Evolutionary conservation across 2,888 invertebrate species (phyloP).

Genomic region (Eristalinus aeneus): DNA sequence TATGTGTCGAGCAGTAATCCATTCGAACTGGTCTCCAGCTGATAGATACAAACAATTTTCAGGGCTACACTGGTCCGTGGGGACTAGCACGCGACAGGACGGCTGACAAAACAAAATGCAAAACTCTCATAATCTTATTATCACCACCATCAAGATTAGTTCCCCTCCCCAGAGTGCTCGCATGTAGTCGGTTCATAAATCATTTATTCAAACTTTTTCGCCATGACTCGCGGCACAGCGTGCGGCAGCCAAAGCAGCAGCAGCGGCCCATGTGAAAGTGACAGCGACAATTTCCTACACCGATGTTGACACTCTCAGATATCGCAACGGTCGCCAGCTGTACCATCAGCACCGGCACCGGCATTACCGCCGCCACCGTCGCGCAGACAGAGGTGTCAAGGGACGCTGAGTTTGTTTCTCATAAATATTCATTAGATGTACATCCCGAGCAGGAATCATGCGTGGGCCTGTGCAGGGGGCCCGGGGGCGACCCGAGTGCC

Average conservation of each 20-base stretch:
- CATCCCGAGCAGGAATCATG: conserved; percentile 18
- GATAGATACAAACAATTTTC: neutral
- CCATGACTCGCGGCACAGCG: neutral
- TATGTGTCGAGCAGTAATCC: too few relatives aligned
- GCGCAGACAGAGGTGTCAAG: conserved; percentile 11
- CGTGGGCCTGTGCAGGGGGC: neutral
- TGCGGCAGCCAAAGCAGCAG: neutral
- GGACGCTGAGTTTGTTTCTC: conserved; percentile 36
- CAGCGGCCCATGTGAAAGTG: neutral
- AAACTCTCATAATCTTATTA: neutral
- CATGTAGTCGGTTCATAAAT: conserved; percentile 19
- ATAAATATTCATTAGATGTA: conserved; percentile 56
- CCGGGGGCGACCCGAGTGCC: neutral
- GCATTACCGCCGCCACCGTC: neutral
- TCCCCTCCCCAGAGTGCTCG: neutral
- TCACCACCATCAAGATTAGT: neutral
- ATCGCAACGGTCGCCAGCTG: neutral
- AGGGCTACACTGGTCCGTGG: neutral
- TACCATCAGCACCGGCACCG: neutral
- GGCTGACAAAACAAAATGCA: neutral
- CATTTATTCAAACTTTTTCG: conserved; percentile 27
- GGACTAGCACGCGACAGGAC: neutral
- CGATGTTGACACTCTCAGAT: neutral
- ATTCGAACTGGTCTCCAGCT: neutral
- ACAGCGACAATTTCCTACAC: conserved; percentile 19